Evolutionary conservation across 2,888 invertebrate species (phyloP).

Genomic region (Agonopterix alstromeriana): DNA sequence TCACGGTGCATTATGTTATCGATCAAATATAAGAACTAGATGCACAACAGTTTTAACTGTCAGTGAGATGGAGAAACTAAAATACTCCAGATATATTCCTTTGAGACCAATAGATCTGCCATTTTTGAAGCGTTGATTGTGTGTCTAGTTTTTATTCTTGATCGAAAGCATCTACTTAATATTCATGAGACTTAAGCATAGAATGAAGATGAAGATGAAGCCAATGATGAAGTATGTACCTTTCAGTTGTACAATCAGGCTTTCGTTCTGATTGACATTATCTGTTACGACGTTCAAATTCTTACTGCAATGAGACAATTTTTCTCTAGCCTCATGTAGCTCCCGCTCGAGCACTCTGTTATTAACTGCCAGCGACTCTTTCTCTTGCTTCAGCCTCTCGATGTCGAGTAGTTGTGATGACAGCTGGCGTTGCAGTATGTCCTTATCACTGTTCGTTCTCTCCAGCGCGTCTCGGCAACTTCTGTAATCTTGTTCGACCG

Average conservation of each 20-base stretch:
- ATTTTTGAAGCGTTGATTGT: too few relatives aligned
- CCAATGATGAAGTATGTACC: slow-evolving; percentile 54
- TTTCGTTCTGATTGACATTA: slow-evolving; percentile 82
- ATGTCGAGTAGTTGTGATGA: slow-evolving; percentile 83
- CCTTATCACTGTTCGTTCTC: slow-evolving; percentile 81
- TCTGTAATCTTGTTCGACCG: slow-evolving; percentile 80
- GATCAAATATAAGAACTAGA: too few relatives aligned
- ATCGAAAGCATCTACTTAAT: too few relatives aligned
- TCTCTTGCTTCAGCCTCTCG: slow-evolving; percentile 85
- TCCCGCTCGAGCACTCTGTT: slow-evolving; percentile 85
- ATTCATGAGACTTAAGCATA: too few relatives aligned
- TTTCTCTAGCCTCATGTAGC: slow-evolving; percentile 81
- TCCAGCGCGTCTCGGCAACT: slow-evolving; percentile 81
- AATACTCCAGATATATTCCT: not conserved
- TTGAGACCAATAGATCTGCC: too few relatives aligned
- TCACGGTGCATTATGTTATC: too few relatives aligned
- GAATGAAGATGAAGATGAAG: too few relatives aligned
- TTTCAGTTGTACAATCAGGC: slow-evolving; percentile 80
- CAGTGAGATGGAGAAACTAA: not conserved
- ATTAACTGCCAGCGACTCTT: slow-evolving; percentile 84
- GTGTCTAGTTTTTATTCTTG: too few relatives aligned
- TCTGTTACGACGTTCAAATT: slow-evolving; percentile 81
- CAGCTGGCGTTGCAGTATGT: slow-evolving; percentile 84
- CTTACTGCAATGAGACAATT: slow-evolving; percentile 78
- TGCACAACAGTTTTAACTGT: slow-evolving; percentile 7